Evolutionary conservation across 2,888 invertebrate species (phyloP).

Genomic region (Cephus spinipes): DNA sequence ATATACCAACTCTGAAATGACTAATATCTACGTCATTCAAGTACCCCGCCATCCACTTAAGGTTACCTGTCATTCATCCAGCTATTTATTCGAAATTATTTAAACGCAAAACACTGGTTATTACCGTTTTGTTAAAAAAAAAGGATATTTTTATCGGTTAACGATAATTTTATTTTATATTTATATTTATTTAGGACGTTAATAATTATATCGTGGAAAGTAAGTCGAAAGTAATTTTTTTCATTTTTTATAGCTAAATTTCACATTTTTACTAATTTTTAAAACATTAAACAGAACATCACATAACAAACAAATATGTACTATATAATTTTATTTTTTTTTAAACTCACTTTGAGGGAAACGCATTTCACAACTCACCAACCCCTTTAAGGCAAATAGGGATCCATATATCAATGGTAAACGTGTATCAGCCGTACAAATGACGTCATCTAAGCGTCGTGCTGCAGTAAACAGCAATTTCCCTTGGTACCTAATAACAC

Average conservation of each 20-base stretch:
- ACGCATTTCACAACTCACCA: background rate
- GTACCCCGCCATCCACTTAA: background rate
- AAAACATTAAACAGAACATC: background rate
- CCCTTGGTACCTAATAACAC: background rate
- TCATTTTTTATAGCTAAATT: background rate
- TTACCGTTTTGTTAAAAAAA: no score
- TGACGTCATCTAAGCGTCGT: background rate
- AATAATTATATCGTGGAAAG: no score
- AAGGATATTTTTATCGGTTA: no score
- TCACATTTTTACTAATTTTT: background rate
- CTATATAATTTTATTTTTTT: background rate
- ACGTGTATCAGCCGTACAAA: background rate
- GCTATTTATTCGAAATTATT: background rate
- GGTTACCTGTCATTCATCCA: background rate
- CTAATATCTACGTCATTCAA: background rate
- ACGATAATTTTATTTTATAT: no score
- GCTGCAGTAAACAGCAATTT: background rate
- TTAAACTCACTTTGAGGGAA: background rate
- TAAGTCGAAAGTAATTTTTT: background rate
- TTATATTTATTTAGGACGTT: no score
- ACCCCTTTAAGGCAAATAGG: background rate
- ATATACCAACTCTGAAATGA: background rate
- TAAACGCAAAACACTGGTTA: no score
- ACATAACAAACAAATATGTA: background rate
- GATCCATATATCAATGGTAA: background rate